A percentile compares a stretch with the other conserved stretches of the same genome.
Evolutionary conservation across 1,140 invertebrate species (phyloP).

Genomic region (Eriosoma lanigerum): DNA sequence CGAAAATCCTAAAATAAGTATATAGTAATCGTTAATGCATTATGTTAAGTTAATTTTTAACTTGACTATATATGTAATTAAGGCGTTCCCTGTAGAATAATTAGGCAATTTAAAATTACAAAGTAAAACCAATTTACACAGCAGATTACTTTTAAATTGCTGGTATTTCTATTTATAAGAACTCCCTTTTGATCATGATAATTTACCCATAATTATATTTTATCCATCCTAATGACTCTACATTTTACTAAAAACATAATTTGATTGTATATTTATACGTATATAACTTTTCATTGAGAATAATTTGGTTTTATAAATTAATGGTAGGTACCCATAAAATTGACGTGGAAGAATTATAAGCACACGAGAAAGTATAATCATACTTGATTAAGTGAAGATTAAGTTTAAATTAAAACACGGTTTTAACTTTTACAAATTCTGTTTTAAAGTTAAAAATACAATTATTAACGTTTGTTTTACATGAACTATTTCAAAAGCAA

Average conservation of each 20-base stretch:
- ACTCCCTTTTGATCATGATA: conserved; percentile 36
- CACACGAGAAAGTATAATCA: not conserved
- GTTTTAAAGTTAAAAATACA: conserved; percentile 22
- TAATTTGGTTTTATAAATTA: conserved; percentile 3
- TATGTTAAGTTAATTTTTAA: conserved; percentile 21
- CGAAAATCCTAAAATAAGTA: not conserved
- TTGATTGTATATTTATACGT: too few relatives aligned
- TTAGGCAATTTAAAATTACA: conserved; percentile 38
- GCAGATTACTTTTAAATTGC: conserved; percentile 45
- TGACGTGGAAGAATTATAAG: not conserved
- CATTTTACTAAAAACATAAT: conserved; percentile 28
- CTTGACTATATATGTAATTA: conserved; percentile 23
- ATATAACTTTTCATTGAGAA: not conserved
- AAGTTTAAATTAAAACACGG: conserved; percentile 28
- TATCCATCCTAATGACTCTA: conserved; percentile 6
- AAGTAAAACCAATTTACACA: conserved; percentile 39
- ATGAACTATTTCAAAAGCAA: conserved; percentile 12
- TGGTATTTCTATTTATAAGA: conserved; percentile 5
- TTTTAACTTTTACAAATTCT: conserved; percentile 8
- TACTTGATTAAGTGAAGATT: conserved; percentile 1
- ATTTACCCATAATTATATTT: conserved; percentile 35
- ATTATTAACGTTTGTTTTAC: conserved; percentile 5
- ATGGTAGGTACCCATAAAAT: not conserved
- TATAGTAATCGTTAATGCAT: conserved; percentile 21
- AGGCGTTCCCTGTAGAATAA: conserved; percentile 31